A percentile compares a stretch with the other conserved stretches of the same genome.
Conservation (phyloP, 2,797 vertebrate species). For the Columba guinea region DNA sequence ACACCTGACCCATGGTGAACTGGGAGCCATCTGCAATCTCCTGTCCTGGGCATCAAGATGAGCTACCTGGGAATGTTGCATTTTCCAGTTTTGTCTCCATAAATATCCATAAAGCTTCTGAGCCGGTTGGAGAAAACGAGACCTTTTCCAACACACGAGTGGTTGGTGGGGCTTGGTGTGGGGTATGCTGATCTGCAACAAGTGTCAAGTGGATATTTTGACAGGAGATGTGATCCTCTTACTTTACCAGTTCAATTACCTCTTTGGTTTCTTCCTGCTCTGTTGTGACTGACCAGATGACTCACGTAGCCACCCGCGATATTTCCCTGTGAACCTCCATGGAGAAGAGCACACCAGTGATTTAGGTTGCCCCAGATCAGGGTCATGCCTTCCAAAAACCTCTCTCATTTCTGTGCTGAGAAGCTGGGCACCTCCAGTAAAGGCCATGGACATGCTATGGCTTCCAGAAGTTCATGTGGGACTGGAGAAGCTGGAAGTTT, state of each 20-base stretch:
- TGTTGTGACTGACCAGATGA: background rate
- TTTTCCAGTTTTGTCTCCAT: background rate
- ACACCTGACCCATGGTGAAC: background rate
- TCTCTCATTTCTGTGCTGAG: background rate
- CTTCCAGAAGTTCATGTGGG: background rate
- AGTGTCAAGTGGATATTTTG: background rate
- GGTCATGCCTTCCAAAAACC: background rate
- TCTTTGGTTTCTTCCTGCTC: background rate
- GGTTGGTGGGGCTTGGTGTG: background rate
- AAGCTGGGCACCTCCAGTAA: background rate
- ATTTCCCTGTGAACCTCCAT: background rate
- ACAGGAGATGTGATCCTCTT: background rate
- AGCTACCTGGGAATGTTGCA: background rate
- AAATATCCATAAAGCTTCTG: background rate
- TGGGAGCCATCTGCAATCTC: background rate
- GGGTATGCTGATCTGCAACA: background rate
- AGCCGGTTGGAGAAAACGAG: background rate
- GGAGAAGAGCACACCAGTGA: background rate
- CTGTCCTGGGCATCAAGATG: background rate
- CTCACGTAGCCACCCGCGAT: accelerated
- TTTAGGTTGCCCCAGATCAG: background rate
- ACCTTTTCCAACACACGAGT: background rate
- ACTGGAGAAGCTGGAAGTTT: background rate
- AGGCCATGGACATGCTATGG: accelerated
- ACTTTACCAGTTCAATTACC: background rate